Base-by-base conservation (phyloP, 2,113 vertebrate species). In the Phaethornis superciliosus region DNA sequence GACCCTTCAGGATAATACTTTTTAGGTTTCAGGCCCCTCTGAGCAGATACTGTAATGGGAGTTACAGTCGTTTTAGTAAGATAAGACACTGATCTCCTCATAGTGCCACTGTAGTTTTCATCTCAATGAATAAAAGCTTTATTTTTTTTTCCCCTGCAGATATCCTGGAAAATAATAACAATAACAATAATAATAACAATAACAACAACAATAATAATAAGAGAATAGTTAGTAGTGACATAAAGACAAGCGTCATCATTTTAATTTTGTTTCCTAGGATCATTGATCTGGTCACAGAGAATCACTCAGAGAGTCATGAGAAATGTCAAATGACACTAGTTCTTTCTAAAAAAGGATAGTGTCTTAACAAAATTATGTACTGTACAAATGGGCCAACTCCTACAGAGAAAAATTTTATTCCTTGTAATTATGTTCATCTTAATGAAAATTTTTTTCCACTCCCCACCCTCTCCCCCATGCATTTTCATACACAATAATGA, bases 391-490 rank as follows among this genome's bases (percentile, higher is more conserved):
- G 3, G 5, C 54, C 44, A 35, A 20, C 4, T 60, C 6, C 52
- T 63, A 40, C 44, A 91, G 22, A 83, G 27, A 27, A 77, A 94
- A 94, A 26, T 92, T 95, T 68, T 82, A 90, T 92, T 91, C 14
- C 52, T 88, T 30, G 5, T 78, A 76, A 69, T 77, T 82, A 54
- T 3, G 5, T 70, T 47, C 16, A 33, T 64, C 32, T 49, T 83
- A 75, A 70, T 21, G 4, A 77, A 8, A 13, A 51, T 32, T 4
- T 70, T 69, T 46, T 30, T 96, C 85, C 40, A 40, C 40, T 40
- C 40, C 40, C 40, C 40, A 40, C 4, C 40, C 40, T 40, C 19
- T 19, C 19, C 46, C 46, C 19, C 81, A 33, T 77, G 33, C 24
- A 67, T 86, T 91, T 93, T 81, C 70, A 35, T 52, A 27, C 69